Base-by-base conservation (phyloP, 2,113 vertebrate species). In the Chionis minor region DNA sequence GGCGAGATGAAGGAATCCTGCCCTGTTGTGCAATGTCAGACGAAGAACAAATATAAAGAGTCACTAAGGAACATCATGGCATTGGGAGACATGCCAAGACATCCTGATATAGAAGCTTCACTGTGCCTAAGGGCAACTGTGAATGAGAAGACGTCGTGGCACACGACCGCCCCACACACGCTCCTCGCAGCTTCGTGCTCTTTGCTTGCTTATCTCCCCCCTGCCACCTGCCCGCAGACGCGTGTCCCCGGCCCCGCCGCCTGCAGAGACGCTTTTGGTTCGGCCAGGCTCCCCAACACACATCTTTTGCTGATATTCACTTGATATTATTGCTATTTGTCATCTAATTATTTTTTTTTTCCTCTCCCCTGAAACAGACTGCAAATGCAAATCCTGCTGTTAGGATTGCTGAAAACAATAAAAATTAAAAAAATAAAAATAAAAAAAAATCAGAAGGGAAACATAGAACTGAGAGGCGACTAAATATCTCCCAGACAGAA, bases 291-390 rank as follows among this genome's bases (percentile, higher is more conserved):
- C 63, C 86, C 49, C 61, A 59, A 0, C 22, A 63, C 33, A 33
- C 72, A 78, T 71, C 72, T 97, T 97, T 90, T 96, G 70, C 88
- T 94, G 88, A 97, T 92, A 96, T 88, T 79, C 84, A 73, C 80
- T 94, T 80, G 32, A 38, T 88, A 56, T 63, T 88, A 83, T 82
- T 95, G 45, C 86, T 97, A 28, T 97, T 97, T 95, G 47, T 83
- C 92, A 95, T 96, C 95, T 91, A 93, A 58, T 35, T n/a, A 51
- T 45, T 35, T 35, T 58, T 23, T 59, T 54, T 94, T 95, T 81
- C 35, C 72, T 67, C 52, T 92, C 82, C 69, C 62, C 89, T 77
- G 92, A 96, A 97, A 95, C 92, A 92, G 96, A 61, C 91, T 94
- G 94, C 94, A 95, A 97, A 97, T 49, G 90, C 70, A 90, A 96